These are phyloP conservation scores for Agriopis aurantiaria DNA, from an alignment of 2,888 invertebrate species.

Conservation along the genomic window DNA sequence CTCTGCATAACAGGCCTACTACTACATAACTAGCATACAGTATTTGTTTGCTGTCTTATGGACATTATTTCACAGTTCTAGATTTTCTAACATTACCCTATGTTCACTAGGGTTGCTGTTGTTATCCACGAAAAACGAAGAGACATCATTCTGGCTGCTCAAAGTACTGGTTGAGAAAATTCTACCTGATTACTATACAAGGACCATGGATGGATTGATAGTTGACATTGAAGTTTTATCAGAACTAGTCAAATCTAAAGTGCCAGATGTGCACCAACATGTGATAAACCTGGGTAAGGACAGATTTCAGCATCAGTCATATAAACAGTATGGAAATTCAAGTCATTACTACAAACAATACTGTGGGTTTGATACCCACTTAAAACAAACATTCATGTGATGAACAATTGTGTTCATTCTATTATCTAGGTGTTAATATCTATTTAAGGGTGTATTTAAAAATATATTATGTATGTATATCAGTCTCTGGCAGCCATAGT, in stretches of 20 bases:
- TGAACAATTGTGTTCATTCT: too few relatives aligned
- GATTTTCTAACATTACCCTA: slow-evolving; percentile 8
- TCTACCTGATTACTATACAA: slow-evolving; percentile 95
- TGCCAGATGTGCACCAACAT: slow-evolving; percentile 93
- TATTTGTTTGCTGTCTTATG: not conserved
- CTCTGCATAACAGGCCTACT: too few relatives aligned
- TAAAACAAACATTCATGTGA: too few relatives aligned
- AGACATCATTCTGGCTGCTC: slow-evolving; percentile 96
- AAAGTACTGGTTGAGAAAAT: slow-evolving; percentile 95
- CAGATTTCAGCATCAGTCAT: slow-evolving; percentile 7
- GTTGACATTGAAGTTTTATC: slow-evolving; percentile 96
- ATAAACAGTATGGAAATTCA: slow-evolving; percentile 1
- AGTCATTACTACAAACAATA: not conserved
- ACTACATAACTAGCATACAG: not conserved
- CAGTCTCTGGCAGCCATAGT: too few relatives aligned
- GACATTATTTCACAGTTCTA: not conserved
- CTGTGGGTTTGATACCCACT: too few relatives aligned
- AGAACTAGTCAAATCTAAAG: slow-evolving; percentile 93
- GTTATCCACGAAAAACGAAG: slow-evolving; percentile 95
- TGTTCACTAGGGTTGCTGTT: slow-evolving; percentile 89
- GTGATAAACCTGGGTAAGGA: slow-evolving; percentile 90
- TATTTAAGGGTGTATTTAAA: too few relatives aligned
- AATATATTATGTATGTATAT: too few relatives aligned
- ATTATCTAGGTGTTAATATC: too few relatives aligned
- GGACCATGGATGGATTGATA: slow-evolving; percentile 95